These are phyloP conservation scores for Diceros bicornis DNA, from an alignment of 2,797 vertebrate genomes.

Conservation along the genomic window DNA sequence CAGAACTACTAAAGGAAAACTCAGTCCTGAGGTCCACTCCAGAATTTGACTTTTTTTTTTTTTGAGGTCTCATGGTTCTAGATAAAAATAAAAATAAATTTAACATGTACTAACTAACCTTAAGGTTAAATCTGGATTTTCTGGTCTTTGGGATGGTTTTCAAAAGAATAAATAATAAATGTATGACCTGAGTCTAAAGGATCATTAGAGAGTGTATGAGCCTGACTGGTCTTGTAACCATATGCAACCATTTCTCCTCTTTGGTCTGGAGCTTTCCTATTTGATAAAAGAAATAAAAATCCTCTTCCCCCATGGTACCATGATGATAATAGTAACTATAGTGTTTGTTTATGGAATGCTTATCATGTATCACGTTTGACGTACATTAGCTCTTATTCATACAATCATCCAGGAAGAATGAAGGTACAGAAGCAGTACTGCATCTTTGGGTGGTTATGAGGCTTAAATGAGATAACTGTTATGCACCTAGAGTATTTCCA, in stretches of 20 bases:
- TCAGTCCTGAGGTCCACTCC: background rate
- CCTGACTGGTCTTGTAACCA: background rate
- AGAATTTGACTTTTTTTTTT: background rate
- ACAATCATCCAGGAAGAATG: background rate
- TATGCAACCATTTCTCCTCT: background rate
- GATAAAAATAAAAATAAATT: background rate
- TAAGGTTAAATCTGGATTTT: background rate
- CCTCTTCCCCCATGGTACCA: background rate
- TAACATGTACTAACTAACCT: background rate
- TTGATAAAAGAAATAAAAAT: background rate
- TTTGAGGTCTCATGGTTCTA: background rate
- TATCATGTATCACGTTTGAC: background rate
- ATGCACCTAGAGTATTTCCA: background rate
- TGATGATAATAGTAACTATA: background rate
- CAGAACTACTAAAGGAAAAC: background rate
- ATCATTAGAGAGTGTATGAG: background rate
- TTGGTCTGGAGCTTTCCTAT: background rate
- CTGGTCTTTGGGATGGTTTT: slow-evolving; percentile 43
- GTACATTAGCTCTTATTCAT: background rate
- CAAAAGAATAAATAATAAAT: background rate
- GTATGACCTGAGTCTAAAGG: background rate
- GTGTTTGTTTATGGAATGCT: background rate
- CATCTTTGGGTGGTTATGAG: background rate
- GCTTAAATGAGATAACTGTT: slow-evolving; percentile 30
- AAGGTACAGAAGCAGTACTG: background rate